These are phyloP conservation scores for Nycticryphes semicollaris DNA, from an alignment of 2,113 vertebrate genomes.

Conservation along the genomic window DNA sequence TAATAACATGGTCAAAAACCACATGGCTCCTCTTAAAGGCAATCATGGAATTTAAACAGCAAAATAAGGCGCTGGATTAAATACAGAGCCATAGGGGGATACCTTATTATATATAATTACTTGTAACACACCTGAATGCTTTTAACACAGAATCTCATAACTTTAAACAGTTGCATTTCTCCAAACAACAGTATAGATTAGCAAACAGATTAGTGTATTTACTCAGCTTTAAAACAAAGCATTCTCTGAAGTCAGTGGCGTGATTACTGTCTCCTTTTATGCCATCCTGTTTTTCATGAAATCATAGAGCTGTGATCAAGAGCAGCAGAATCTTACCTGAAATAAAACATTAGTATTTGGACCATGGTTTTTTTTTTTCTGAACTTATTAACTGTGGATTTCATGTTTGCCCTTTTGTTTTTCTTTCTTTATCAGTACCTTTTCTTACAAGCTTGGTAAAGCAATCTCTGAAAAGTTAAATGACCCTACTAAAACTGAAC, in stretches of 20 bases:
- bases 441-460: not conserved
- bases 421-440: not conserved
- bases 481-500: not conserved
- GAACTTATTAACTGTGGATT: not conserved
- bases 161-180: not conserved
- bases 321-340: not conserved
- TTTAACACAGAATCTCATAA: not conserved
- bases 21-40: slow-evolving; percentile 14
- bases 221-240: not conserved
- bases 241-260: not conserved
- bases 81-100: not conserved
- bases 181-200: not conserved
- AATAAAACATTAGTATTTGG: not conserved
- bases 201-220: not conserved
- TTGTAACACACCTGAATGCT: not conserved
- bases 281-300: not conserved
- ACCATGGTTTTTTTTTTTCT: not conserved
- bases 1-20: slow-evolving; percentile 19
- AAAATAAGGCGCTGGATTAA: not conserved
- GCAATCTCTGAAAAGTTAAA: not conserved
- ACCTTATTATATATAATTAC: not conserved
- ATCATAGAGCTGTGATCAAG: not conserved
- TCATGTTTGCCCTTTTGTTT: not conserved
- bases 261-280: not conserved
- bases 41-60: not conserved